Percentiles rank a stretch among this genome's conserved stretches.
Conservation (phyloP, 1,140 invertebrate species). For the Ips typographus region DNA sequence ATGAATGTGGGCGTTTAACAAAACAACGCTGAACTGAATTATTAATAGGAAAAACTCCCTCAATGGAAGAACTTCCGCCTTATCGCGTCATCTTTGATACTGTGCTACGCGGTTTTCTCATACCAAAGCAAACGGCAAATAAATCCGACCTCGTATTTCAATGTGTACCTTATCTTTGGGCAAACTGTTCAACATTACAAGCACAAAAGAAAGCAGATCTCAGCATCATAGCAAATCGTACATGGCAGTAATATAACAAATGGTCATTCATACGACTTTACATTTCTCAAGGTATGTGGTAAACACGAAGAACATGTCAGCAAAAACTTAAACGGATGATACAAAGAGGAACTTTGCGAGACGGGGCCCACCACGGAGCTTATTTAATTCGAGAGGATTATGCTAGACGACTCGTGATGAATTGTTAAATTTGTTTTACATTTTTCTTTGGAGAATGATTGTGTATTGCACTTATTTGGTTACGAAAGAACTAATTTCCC, state of each 20-base stretch:
- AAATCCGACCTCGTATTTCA: too few relatives aligned
- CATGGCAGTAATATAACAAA: constrained; percentile 20
- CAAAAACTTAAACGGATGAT: constrained; percentile 32
- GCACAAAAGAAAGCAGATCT: not conserved
- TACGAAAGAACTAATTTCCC: not conserved
- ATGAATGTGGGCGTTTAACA: too few relatives aligned
- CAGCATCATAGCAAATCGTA: constrained; percentile 11
- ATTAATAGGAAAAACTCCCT: too few relatives aligned
- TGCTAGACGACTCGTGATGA: not conserved
- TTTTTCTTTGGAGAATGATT: too few relatives aligned
- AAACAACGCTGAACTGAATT: too few relatives aligned
- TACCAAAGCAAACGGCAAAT: too few relatives aligned
- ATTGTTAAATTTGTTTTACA: too few relatives aligned
- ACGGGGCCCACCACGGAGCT: constrained; percentile 34
- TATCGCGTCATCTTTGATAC: too few relatives aligned
- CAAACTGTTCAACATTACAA: not conserved
- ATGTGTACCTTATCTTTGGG: not conserved
- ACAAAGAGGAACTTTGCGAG: constrained; percentile 24
- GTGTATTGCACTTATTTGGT: too few relatives aligned
- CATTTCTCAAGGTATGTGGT: constrained; percentile 18
- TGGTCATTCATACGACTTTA: constrained; percentile 15
- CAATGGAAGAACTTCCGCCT: too few relatives aligned
- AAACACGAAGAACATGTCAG: constrained; percentile 16
- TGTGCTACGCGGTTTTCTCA: too few relatives aligned
- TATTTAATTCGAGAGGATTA: constrained; percentile 29